Percentiles rank a stretch among this genome's conserved stretches.
Conservation (phyloP, 2,888 invertebrate genomes). For the Thereva unica region DNA sequence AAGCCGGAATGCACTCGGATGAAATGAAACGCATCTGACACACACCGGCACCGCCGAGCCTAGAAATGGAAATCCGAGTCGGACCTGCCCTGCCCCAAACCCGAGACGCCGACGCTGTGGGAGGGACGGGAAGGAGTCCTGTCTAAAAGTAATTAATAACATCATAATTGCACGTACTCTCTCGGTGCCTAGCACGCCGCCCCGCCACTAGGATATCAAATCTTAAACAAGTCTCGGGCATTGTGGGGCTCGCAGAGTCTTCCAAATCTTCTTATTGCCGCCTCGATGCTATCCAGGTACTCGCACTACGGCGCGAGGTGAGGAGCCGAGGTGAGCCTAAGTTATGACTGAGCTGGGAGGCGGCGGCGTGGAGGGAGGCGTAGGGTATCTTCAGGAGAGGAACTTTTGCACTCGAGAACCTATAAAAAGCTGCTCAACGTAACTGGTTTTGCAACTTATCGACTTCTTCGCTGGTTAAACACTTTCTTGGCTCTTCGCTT, state of each 20-base stretch:
- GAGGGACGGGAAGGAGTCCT: slow-evolving; percentile 9
- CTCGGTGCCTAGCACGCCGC: not conserved
- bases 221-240: not conserved
- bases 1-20: not conserved
- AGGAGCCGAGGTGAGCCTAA: slow-evolving; percentile 9
- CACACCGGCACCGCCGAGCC: slow-evolving; percentile 6
- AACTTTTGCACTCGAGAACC: slow-evolving; percentile 3
- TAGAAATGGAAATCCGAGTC: slow-evolving; percentile 7
- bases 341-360: slow-evolving; percentile 19
- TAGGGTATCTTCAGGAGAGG: slow-evolving; percentile 16
- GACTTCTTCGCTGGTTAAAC: too few relatives aligned
- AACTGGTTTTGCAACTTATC: slow-evolving; percentile 33
- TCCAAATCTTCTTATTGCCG: not conserved
- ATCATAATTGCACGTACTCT: slow-evolving; percentile 19
- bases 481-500: too few relatives aligned
- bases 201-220: slow-evolving; percentile 16
- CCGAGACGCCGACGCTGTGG: slow-evolving; percentile 1
- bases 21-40: not conserved
- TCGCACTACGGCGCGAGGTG: not conserved
- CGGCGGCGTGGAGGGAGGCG: not conserved
- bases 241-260: not conserved
- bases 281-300: not conserved
- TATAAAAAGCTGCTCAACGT: slow-evolving; percentile 31
- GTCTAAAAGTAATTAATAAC: slow-evolving; percentile 32
- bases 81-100: not conserved